Base-by-base conservation (phyloP, 2,113 vertebrate genomes). In the Thomomys bottae region DNA sequence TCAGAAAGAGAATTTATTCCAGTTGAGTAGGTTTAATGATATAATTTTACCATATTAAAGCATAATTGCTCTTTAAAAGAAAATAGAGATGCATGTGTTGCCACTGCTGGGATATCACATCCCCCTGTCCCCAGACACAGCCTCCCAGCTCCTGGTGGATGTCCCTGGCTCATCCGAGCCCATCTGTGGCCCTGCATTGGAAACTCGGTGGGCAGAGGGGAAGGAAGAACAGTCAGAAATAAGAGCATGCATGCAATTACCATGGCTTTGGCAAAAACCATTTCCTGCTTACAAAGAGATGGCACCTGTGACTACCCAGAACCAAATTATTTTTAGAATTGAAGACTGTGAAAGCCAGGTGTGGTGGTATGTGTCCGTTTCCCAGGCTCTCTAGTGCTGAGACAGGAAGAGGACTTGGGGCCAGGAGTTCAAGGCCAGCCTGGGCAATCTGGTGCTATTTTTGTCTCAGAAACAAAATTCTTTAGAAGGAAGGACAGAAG, bases 11-110 rank as follows among this genome's bases (percentile, higher is more conserved):
- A 88, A 95, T 92, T 95, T 94, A 95, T 84, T 92, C 92, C 82
- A 93, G 49, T 70, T 63, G 92, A 92, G 96, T 94, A 90, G 91
- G 77, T 89, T 96, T 96, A 96, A 95, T 94, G 95, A 95, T 90
- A 93, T 76, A 94, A 95, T 95, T 96, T 97, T 95, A 93, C 93
- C 95, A 83, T 92, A 93, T 93, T 95, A 96, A 96, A 93, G 92
- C 84, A 92, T 91, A 96, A 95, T 95, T 96, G 92, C 91, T 95
- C 86, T 95, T 95, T 89, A 93, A 90, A 89, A 87, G 92, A 94
- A 95, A 95, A 89, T 92, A 95, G 88, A 91, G 92, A 87, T 75
- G 77, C 86, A 17, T 28, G n/a, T 63, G 20, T 82, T 88, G 77
- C 80, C 72, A 17, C 36, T 17, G 34, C 45, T 0, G 0, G 64